Base-by-base conservation (phyloP, 2,113 vertebrate genomes). In the Nothocercus nigrocapillus region DNA sequence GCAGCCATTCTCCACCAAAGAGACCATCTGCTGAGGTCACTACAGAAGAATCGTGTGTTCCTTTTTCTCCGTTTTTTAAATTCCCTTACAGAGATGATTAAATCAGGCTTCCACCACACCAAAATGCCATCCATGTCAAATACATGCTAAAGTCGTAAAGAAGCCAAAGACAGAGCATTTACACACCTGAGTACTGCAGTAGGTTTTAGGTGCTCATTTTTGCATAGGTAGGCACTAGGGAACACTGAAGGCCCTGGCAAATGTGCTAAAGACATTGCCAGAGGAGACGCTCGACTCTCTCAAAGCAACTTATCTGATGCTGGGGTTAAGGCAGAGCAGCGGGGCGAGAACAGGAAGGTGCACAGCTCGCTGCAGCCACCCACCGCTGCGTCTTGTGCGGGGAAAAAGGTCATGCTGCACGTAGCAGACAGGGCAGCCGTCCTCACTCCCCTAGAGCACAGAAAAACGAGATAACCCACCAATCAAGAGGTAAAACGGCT, bases 301-400 rank as follows among this genome's bases (percentile, higher is more conserved):
- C 56, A 59, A 81, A 34, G 11, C 12, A 18, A 51, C 63, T 84
- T 54, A 25, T 9, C 22, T 59, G 63, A 58, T 76, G 70, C 19
- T 19, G 0, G 0, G 3, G 4, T 74, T 79, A 34, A 38, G 24
- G 11, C 13, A 32, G 3, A 19, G 42, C 19, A 59, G 16, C 5
- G 6, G 12, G 11, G 4, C 42, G 68, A 59, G 45, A 59, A n/a
- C 34, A 67, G 5, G 49, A 72, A 69, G 18, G 25, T 49, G 36
- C 40, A 75, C 11, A 58, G 32, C 38, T 53, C 25, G 51, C 51
- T 53, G 51, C 51, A 53, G 51, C 66, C 27, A 9, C 13, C 19
- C 89, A 21, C 24, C 21, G 32, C 66, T 82, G 42, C 34, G 40
- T 20, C 14, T 70, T 69, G 36, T 25, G 9, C 5, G 56, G 40